Conservation (phyloP, 2,797 vertebrate genomes). For the Mus caroli region DNA sequence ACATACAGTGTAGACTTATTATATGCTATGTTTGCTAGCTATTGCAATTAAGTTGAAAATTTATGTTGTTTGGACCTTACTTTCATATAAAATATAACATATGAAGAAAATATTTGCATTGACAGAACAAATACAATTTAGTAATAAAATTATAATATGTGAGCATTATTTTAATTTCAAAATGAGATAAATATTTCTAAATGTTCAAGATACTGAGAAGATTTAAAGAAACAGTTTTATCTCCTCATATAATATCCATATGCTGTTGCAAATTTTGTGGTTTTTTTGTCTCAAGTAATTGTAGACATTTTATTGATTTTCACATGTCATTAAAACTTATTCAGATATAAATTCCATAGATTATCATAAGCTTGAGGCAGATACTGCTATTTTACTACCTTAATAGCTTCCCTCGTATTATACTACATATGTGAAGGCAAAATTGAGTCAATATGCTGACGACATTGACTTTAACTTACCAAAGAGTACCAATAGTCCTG, state of each 20-base stretch:
- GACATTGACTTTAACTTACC: background rate
- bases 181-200: background rate
- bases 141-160: background rate
- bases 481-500: background rate
- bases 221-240: background rate
- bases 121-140: conserved; percentile 25
- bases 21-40: background rate
- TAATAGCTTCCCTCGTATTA: background rate
- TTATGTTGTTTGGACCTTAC: background rate
- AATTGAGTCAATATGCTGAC: background rate
- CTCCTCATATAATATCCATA: background rate
- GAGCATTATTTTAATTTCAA: background rate
- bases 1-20: background rate
- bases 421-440: background rate
- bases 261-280: background rate
- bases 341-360: background rate
- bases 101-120: background rate
- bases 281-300: background rate
- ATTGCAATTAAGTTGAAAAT: conserved; percentile 8
- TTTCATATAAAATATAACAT: background rate
- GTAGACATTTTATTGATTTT: background rate
- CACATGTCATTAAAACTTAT: background rate
- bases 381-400: background rate
- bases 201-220: background rate
- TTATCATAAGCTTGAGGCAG: background rate